Evolutionary conservation across 2,797 vertebrate species (phyloP).

Genomic region (Oophaga sylvatica): DNA sequence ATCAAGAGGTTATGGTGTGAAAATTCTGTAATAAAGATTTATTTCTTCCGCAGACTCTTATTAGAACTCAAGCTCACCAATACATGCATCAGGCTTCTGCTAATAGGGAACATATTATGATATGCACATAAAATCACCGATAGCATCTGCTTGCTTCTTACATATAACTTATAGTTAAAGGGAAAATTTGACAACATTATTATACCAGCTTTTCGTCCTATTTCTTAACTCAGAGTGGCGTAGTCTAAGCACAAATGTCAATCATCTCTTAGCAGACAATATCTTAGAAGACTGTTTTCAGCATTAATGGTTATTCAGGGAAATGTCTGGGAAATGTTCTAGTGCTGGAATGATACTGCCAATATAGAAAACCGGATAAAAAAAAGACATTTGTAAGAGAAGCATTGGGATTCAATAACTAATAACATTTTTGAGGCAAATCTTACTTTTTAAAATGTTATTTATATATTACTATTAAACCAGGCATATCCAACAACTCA

Average conservation of each 20-base stretch:
- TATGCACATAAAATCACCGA: not conserved
- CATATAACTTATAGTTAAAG: not conserved
- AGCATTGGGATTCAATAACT: not conserved
- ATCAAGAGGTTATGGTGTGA: slow-evolving; percentile 28
- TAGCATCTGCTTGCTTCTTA: not conserved
- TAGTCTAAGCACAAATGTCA: slow-evolving; percentile 7
- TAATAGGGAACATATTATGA: slow-evolving; percentile 21
- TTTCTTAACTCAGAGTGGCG: not conserved
- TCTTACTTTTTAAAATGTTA: not conserved
- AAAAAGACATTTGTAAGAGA: not conserved
- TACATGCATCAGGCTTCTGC: slow-evolving; percentile 1
- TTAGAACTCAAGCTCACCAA: not conserved
- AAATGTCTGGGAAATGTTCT: slow-evolving; percentile 3
- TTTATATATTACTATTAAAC: not conserved
- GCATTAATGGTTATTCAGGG: not conserved
- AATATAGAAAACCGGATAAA: not conserved
- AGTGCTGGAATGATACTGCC: not conserved
- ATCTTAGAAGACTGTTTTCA: slow-evolving; percentile 1
- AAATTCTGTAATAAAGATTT: slow-evolving; percentile 27
- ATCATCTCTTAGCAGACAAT: slow-evolving; percentile 10
- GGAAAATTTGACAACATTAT: slow-evolving; percentile 19
- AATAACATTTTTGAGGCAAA: not conserved
- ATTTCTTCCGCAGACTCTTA: slow-evolving; percentile 7
- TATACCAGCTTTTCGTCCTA: slow-evolving; percentile 14
- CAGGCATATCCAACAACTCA: not conserved